Evolutionary conservation across 2,113 vertebrate genomes (phyloP).

Genomic region (Oryzias curvinotus): DNA sequence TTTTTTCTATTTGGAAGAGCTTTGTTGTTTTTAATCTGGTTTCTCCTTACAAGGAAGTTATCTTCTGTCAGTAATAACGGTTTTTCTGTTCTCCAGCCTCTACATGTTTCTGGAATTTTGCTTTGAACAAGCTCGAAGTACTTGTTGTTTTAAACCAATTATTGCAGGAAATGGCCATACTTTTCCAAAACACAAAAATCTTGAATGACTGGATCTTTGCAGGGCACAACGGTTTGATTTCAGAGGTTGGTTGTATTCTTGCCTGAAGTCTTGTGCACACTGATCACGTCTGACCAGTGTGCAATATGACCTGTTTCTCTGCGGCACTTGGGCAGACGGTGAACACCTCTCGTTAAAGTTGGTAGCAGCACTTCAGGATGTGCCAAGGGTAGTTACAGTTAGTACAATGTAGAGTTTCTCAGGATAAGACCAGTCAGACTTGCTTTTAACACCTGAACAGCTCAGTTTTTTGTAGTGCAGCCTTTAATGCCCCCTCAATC

Average conservation of each 20-base stretch:
- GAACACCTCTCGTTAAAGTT: conserved; percentile 53
- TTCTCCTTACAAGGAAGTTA: too few relatives aligned
- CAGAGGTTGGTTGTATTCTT: not conserved
- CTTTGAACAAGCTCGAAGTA: too few relatives aligned
- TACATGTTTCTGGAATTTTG: too few relatives aligned
- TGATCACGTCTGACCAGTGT: conserved; percentile 35
- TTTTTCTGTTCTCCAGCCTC: too few relatives aligned
- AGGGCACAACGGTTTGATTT: not conserved
- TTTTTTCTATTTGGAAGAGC: too few relatives aligned
- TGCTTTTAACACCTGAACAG: conserved; percentile 18
- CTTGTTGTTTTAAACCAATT: too few relatives aligned
- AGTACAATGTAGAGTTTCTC: conserved; percentile 46
- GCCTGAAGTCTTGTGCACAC: not conserved
- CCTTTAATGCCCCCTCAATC: not conserved
- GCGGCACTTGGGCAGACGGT: conserved; percentile 31
- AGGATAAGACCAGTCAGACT: conserved; percentile 9
- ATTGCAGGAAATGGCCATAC: too few relatives aligned
- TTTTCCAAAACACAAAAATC: not conserved
- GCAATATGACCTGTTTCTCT: conserved; percentile 26
- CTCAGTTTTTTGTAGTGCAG: not conserved
- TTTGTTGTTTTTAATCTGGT: too few relatives aligned
- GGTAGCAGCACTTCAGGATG: conserved; percentile 35
- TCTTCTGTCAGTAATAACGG: too few relatives aligned
- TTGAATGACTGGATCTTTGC: not conserved
- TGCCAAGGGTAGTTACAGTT: conserved; percentile 49